phyloP scores from a whole-genome alignment of 2,113 vertebrate species.

The Siniperca knerii region DNA sequence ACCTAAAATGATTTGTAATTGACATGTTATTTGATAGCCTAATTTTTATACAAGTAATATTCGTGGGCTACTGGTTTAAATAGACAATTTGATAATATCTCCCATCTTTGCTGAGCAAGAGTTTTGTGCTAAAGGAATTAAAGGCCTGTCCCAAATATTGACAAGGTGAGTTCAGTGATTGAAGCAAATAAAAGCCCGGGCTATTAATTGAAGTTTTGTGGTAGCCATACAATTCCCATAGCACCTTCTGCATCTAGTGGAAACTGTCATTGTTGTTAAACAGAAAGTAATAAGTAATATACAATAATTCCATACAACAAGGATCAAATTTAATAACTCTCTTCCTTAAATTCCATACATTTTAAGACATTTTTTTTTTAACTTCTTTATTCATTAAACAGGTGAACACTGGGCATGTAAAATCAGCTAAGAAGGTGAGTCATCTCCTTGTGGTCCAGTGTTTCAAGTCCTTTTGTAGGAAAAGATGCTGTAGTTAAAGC shows the following conservation, averaged over 20 bases:
- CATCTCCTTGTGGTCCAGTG: constrained; percentile 20
- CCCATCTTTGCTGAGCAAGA: too few relatives aligned
- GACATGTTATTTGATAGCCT: too few relatives aligned
- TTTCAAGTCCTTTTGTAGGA: constrained; percentile 47
- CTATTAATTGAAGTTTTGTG: too few relatives aligned
- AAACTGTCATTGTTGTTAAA: not conserved
- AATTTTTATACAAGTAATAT: too few relatives aligned
- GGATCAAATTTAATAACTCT: not conserved
- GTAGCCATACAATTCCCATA: not conserved
- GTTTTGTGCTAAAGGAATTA: too few relatives aligned
- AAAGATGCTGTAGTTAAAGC: constrained; percentile 67
- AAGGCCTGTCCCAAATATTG: too few relatives aligned
- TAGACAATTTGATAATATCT: too few relatives aligned
- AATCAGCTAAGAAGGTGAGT: constrained; percentile 21
- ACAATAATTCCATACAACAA: not conserved
- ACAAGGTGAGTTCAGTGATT: too few relatives aligned
- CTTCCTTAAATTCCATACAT: not conserved
- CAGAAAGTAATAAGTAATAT: not conserved
- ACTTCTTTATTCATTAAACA: not conserved
- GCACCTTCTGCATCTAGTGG: too few relatives aligned
- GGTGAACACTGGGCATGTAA: constrained; percentile 29
- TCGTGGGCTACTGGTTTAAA: too few relatives aligned
- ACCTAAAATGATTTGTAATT: too few relatives aligned
- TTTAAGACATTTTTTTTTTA: not conserved
- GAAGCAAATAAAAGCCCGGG: too few relatives aligned